Conservation (phyloP, 2,888 invertebrate species). For the Nephrotoma guestfalica region DNA sequence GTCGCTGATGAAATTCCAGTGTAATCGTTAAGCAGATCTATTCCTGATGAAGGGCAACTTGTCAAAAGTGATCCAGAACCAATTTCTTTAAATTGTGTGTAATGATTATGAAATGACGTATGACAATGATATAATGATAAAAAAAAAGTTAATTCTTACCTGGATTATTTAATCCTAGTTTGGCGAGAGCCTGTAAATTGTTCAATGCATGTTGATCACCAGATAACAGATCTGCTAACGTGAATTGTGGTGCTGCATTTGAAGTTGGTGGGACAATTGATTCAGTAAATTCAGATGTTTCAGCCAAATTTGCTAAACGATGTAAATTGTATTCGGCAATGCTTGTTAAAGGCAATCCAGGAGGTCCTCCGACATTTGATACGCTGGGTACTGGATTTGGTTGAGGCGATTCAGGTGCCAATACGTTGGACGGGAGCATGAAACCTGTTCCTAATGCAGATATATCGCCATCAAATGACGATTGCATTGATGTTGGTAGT, state of each 20-base stretch:
- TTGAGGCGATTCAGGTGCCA: slow-evolving; percentile 32
- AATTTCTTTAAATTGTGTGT: slow-evolving; percentile 8
- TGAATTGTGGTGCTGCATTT: slow-evolving; percentile 49
- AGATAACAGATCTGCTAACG: slow-evolving; percentile 60
- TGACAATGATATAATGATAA: neutral
- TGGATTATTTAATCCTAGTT: slow-evolving; percentile 56
- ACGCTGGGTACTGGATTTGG: slow-evolving; percentile 14
- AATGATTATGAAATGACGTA: neutral
- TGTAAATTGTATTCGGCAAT: slow-evolving; percentile 80
- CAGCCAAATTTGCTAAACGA: slow-evolving; percentile 68
- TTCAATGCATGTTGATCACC: slow-evolving; percentile 66
- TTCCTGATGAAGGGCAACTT: slow-evolving; percentile 42
- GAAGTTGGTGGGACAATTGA: slow-evolving; percentile 28
- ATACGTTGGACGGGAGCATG: slow-evolving; percentile 25
- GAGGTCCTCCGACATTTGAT: slow-evolving; percentile 10
- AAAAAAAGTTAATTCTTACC: slow-evolving; percentile 32
- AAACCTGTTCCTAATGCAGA: slow-evolving; percentile 36
- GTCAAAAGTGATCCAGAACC: slow-evolving; percentile 15
- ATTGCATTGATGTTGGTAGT: slow-evolving; percentile 52
- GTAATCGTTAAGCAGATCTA: slow-evolving; percentile 40
- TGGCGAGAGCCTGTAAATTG: slow-evolving; percentile 80
- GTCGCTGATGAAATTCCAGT: slow-evolving; percentile 43
- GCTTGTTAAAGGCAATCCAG: slow-evolving; percentile 37
- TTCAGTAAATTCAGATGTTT: slow-evolving; percentile 39
- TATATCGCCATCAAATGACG: slow-evolving; percentile 65